Conservation (phyloP, 2,888 invertebrate species). For the Amphipyra tragopoginis region DNA sequence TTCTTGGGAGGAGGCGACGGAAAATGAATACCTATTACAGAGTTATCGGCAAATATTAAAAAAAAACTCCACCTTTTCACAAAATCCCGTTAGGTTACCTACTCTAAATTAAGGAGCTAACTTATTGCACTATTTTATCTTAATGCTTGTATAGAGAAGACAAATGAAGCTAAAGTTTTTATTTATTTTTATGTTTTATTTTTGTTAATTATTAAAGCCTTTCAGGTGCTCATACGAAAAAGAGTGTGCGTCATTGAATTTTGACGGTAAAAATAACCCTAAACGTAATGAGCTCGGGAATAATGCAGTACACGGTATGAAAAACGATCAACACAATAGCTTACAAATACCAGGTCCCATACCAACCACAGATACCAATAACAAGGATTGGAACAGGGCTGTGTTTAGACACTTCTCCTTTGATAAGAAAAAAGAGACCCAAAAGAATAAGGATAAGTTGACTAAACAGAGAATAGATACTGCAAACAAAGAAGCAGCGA, state of each 20-base stretch:
- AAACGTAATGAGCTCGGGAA: background rate
- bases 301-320: constrained; percentile 9
- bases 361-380: constrained; percentile 22
- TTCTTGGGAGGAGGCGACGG: too few relatives aligned
- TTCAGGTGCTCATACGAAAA: constrained; percentile 37
- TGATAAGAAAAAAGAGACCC: background rate
- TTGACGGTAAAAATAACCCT: background rate
- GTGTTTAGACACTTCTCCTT: constrained; percentile 1
- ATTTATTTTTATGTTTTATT: background rate
- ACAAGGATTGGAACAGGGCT: constrained; percentile 2
- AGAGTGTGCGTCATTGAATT: constrained; percentile 15
- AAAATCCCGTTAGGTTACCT: too few relatives aligned
- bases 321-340: constrained; percentile 48
- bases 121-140: too few relatives aligned
- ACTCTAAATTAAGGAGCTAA: too few relatives aligned
- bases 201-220: background rate
- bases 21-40: too few relatives aligned
- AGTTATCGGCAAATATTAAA: too few relatives aligned
- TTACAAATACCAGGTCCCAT: constrained; percentile 61
- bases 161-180: background rate
- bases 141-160: too few relatives aligned
- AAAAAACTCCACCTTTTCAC: too few relatives aligned
- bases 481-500: background rate
- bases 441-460: constrained; percentile 1
- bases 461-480: constrained; percentile 11